Conservation (phyloP, 2,797 vertebrate species). For the Lemur catta region DNA sequence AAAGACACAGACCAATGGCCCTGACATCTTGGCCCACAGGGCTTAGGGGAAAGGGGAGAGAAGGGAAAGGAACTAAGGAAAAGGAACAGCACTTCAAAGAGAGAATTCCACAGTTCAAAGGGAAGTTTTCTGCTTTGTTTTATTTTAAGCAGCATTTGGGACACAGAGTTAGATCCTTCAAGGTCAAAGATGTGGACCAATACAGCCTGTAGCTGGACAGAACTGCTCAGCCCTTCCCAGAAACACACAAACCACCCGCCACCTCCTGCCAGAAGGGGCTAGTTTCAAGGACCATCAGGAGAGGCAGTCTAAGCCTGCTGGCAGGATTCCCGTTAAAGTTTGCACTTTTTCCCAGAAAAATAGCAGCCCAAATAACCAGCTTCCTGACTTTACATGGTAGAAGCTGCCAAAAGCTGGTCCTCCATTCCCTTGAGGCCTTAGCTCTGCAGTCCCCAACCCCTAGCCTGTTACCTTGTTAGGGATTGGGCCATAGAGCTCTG, state of each 20-base stretch:
- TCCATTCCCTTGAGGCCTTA: background rate
- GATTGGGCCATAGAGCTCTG: too few relatives aligned
- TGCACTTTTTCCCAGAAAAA: constrained; percentile 50
- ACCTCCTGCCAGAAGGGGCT: background rate
- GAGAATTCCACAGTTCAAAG: background rate
- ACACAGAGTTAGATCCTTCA: background rate
- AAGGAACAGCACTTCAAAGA: constrained; percentile 5
- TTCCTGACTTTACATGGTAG: constrained; percentile 10
- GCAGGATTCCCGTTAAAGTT: constrained; percentile 36
- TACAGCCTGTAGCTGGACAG: background rate
- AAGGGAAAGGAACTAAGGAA: background rate
- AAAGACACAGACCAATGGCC: background rate
- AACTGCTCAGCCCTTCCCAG: background rate
- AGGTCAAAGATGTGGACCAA: background rate
- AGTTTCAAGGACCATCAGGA: background rate
- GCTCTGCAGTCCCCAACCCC: background rate
- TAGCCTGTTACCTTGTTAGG: background rate
- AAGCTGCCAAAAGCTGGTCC: constrained; percentile 24
- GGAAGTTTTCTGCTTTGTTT: background rate
- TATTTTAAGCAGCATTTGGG: constrained; percentile 5
- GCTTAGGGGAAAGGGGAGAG: background rate
- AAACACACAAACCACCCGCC: background rate
- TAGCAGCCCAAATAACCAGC: constrained; percentile 18
- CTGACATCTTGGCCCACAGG: background rate
- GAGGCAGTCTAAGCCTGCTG: background rate